Conservation (phyloP, 1,140 invertebrate species). For the Agrilus planipennis region DNA sequence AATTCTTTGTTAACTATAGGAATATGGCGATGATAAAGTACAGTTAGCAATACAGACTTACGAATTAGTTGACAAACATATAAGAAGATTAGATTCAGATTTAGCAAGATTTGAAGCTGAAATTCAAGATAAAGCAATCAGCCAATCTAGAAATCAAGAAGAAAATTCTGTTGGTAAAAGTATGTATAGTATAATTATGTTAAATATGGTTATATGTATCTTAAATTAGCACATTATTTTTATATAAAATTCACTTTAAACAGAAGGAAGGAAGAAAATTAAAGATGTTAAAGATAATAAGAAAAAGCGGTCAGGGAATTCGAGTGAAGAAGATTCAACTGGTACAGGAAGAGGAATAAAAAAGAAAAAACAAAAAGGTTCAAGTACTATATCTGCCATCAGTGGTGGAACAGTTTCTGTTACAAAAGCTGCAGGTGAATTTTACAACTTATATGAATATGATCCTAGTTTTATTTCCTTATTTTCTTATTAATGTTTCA, state of each 20-base stretch:
- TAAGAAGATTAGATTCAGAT: conserved; percentile 87
- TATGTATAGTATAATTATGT: conserved; percentile 25
- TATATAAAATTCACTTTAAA: conserved; percentile 11
- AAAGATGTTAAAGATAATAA: conserved; percentile 44
- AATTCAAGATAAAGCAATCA: conserved; percentile 85
- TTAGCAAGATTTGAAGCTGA: conserved; percentile 91
- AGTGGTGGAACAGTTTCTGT: conserved; percentile 19
- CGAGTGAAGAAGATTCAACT: conserved; percentile 48
- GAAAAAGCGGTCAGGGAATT: conserved; percentile 47
- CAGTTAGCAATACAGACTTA: conserved; percentile 96
- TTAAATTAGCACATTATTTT: conserved; percentile 1
- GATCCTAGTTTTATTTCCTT: no score
- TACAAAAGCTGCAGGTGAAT: conserved; percentile 30
- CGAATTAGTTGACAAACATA: conserved; percentile 95
- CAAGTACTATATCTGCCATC: conserved; percentile 26
- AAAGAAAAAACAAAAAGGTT: conserved; percentile 59
- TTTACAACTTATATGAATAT: conserved; percentile 12
- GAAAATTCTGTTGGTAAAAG: conserved; percentile 41
- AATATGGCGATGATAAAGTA: conserved; percentile 93
- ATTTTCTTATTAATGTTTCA: neutral
- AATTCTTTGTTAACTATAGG: conserved; percentile 40
- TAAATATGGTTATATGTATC: conserved; percentile 4
- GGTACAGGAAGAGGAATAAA: conserved; percentile 47
- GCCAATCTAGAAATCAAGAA: conserved; percentile 50
- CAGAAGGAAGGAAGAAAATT: conserved; percentile 46